Base-by-base conservation (phyloP, 1,140 invertebrate species). In the Ceratina japonica region DNA sequence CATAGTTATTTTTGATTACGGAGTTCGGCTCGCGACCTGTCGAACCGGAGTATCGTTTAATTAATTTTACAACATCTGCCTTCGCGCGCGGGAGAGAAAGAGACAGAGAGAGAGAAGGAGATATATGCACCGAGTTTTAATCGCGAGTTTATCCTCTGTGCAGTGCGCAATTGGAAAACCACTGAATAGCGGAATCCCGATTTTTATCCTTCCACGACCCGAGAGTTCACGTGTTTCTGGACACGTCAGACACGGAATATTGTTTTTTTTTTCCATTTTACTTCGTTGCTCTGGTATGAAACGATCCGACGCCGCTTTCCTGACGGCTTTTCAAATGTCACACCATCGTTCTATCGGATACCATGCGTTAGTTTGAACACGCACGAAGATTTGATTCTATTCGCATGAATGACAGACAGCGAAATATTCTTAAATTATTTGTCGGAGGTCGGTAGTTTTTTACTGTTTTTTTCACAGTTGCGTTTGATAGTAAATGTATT, bases 111-210 rank as follows among this genome's bases (percentile, higher is more conserved):
- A 16, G 18, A n/a, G 18, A 20, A 20, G 10, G n/a, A 5, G 16
- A 8, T 0, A 10, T 16, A 8, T 5, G n/a, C 13, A 49, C 3
- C 12, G 18, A 15, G 31, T 58, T 76, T 76, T 56, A 59, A 76
- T 76, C 65, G 44, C 2, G 15, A 22, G 27, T 37, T 74, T 74
- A 54, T 56, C 27, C 7, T 65, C 22, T 44, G 16, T 5, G 20
- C 56, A 44, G 3, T 44, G n/a, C 61, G 24, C 18, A 24, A 15
- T 18, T 24, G 27, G 22, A 59, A 37, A 75, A 68, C 4, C 52
- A 22, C n/a, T 52, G 75, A 76, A 76, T 76, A 44, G 56, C 37
- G n/a, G 24, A 70, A 59, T 76, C 59, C 76, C 52, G 59, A 16
- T 59, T 78, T 71, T 73, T 63, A 62, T 62, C 54, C 69, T 76